A percentile compares a stretch with the other conserved stretches of the same genome.
phyloP scores from a whole-genome alignment of 1,140 invertebrate genomes.

The Philopotamus ludificatus region DNA sequence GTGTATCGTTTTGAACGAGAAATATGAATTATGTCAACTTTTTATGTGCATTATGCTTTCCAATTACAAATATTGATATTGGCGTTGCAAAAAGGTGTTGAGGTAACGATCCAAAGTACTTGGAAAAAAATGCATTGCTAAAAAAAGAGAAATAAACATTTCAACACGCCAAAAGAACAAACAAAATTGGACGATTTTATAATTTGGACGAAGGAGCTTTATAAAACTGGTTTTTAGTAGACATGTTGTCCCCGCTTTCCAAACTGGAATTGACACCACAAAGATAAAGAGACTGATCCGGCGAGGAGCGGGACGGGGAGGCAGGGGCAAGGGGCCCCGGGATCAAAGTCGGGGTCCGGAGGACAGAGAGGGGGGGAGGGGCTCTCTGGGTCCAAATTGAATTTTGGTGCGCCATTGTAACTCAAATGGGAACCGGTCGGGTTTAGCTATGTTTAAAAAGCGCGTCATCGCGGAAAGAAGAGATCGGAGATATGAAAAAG shows the following conservation, averaged over 20 bases:
- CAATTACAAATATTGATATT: neutral
- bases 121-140: slow-evolving; percentile 24
- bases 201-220: slow-evolving; percentile 41
- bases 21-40: no score
- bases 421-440: slow-evolving; percentile 32
- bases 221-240: slow-evolving; percentile 43
- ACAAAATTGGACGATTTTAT: slow-evolving; percentile 43
- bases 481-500: slow-evolving; percentile 29
- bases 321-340: slow-evolving; percentile 1
- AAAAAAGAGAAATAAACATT: slow-evolving; percentile 40
- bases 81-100: slow-evolving; percentile 1
- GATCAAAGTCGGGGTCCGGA: slow-evolving; percentile 16
- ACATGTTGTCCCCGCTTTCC: slow-evolving; percentile 41
- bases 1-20: no score
- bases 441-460: slow-evolving; percentile 38
- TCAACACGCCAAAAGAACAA: slow-evolving; percentile 42
- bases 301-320: slow-evolving; percentile 1
- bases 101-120: slow-evolving; percentile 22
- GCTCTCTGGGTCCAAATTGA: slow-evolving; percentile 31
- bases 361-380: slow-evolving; percentile 1
- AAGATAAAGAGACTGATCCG: slow-evolving; percentile 41
- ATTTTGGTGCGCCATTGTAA: slow-evolving; percentile 36
- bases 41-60: no score
- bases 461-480: slow-evolving; percentile 36
- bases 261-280: slow-evolving; percentile 43